Conservation (phyloP, 2,888 invertebrate species). For the Xanthia icteritia region DNA sequence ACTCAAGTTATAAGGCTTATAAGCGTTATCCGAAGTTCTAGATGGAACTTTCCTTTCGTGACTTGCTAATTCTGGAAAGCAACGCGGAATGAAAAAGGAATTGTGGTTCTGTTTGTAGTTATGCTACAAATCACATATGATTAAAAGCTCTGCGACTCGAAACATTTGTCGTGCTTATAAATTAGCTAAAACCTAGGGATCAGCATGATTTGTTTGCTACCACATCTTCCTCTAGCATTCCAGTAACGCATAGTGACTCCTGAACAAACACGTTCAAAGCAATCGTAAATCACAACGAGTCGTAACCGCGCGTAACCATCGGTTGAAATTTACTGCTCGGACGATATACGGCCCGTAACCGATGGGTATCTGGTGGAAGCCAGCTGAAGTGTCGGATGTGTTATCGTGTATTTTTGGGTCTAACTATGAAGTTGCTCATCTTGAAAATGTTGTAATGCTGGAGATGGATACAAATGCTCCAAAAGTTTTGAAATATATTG, state of each 20-base stretch:
- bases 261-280: constrained; percentile 47
- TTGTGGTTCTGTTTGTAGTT: not conserved
- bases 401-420: constrained; percentile 24
- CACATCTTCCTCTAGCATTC: constrained; percentile 29
- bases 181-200: constrained; percentile 28
- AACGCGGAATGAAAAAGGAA: not conserved
- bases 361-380: constrained; percentile 21
- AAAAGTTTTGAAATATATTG: not conserved
- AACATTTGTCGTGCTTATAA: constrained; percentile 37
- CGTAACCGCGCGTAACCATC: constrained; percentile 42
- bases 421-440: not conserved
- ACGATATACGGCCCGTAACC: constrained; percentile 31
- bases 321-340: constrained; percentile 47
- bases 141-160: not conserved
- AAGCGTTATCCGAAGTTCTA: not conserved
- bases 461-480: not conserved
- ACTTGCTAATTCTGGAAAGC: not conserved
- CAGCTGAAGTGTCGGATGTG: constrained; percentile 36
- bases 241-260: constrained; percentile 13
- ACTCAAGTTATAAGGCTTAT: not conserved
- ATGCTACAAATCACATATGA: constrained; percentile 17
- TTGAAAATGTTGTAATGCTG: not conserved
- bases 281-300: constrained; percentile 43
- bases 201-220: constrained; percentile 38
- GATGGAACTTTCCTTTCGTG: not conserved